Conservation (phyloP, 2,797 vertebrate species). For the Taeniopygia guttata region DNA sequence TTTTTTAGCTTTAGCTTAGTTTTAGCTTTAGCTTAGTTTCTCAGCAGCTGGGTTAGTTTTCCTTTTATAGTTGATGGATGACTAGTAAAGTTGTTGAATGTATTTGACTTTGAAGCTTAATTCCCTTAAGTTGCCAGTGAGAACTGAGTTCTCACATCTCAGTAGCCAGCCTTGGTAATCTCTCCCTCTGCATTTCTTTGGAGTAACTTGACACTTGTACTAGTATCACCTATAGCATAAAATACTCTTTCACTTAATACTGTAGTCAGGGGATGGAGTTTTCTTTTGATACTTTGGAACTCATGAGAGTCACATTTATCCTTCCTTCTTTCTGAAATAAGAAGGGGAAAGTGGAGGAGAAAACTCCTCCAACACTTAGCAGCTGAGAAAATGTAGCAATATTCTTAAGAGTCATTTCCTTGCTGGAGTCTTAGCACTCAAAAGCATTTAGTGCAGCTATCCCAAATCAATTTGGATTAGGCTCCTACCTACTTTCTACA, state of each 20-base stretch:
- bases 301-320: background rate
- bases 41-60: background rate
- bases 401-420: background rate
- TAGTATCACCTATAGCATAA: background rate
- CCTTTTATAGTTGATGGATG: background rate
- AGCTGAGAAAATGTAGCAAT: background rate
- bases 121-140: background rate
- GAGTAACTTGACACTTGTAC: background rate
- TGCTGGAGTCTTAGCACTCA: background rate
- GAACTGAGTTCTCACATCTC: background rate
- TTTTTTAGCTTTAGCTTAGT: background rate
- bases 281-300: background rate
- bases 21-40: background rate
- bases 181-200: background rate
- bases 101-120: background rate
- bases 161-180: background rate
- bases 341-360: background rate
- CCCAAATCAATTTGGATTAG: background rate
- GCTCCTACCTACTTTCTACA: background rate
- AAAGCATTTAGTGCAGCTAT: background rate
- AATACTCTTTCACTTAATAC: background rate
- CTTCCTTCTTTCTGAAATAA: background rate
- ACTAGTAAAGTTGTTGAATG: background rate
- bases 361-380: background rate
- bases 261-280: background rate